Conservation (phyloP, 2,113 vertebrate genomes). For the Myxocyprinus asiaticus region DNA sequence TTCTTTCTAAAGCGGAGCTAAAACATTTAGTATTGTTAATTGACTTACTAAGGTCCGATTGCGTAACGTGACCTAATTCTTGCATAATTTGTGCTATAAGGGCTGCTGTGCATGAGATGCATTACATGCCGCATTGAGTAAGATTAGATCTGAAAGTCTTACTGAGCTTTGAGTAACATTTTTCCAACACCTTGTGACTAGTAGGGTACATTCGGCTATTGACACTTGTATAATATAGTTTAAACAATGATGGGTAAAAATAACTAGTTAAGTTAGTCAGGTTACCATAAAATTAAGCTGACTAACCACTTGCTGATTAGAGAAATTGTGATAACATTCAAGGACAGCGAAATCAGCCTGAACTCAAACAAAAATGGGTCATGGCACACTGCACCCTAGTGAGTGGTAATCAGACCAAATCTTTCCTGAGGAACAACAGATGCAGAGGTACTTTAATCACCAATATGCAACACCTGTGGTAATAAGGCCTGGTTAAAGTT, state of each 20-base stretch:
- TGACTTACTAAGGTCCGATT: constrained; percentile 2
- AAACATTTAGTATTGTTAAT: background rate
- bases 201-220: too few species aligned
- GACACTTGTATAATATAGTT: too few species aligned
- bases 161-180: too few species aligned
- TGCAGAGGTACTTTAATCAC: constrained; percentile 30
- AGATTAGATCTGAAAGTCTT: background rate
- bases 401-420: constrained; percentile 37
- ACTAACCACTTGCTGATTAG: constrained; percentile 17
- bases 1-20: background rate
- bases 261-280: background rate
- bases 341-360: constrained; percentile 32
- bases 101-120: background rate
- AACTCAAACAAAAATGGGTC: constrained; percentile 48
- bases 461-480: constrained; percentile 36
- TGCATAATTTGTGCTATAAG: constrained; percentile 11
- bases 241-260: background rate
- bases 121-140: background rate
- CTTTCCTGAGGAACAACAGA: constrained; percentile 26
- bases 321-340: constrained; percentile 20
- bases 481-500: constrained; percentile 34
- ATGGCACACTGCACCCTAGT: constrained; percentile 34
- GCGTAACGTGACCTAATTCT: constrained; percentile 21
- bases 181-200: too few species aligned
- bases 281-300: background rate